These are phyloP conservation scores for Cebidichthys violaceus DNA, from an alignment of 2,113 vertebrate species.

Conservation along the genomic window DNA sequence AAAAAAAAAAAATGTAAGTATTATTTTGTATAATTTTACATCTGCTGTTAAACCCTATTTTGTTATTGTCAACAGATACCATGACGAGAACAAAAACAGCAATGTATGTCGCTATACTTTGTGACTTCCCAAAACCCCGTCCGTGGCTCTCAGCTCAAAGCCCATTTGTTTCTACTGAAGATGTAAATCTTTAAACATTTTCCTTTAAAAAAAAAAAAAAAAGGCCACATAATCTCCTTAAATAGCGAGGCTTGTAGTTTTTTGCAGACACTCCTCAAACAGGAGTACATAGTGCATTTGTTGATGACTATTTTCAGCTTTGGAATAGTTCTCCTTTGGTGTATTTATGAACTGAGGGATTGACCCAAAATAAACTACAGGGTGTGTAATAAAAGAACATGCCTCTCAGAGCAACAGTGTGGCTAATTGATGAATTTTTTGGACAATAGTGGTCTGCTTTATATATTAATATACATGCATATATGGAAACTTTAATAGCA, in stretches of 20 bases:
- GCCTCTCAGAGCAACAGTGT: background rate
- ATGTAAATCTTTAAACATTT: conserved; percentile 1
- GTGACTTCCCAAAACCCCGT: background rate
- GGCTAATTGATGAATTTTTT: background rate
- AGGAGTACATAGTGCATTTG: background rate
- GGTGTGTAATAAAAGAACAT: background rate
- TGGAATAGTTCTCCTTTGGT: conserved; percentile 6
- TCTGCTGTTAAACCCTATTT: background rate
- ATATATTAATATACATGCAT: background rate
- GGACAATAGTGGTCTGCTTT: background rate
- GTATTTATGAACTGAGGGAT: background rate
- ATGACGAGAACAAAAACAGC: background rate
- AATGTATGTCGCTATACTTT: background rate
- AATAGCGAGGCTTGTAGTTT: background rate
- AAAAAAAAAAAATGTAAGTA: background rate
- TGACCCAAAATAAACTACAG: background rate
- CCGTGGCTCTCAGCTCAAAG: background rate
- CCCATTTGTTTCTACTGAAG: background rate
- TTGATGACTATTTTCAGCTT: conserved; percentile 33
- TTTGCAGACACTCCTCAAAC: conserved; percentile 14
- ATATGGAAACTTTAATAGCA: background rate
- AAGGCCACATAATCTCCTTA: background rate
- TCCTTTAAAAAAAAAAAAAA: no score
- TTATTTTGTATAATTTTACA: background rate
- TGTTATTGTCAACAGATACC: background rate